Percentiles rank a stretch among this genome's conserved stretches.
These are phyloP conservation scores for Carapus acus DNA, from an alignment of 2,797 vertebrate species.

Conservation along the genomic window DNA sequence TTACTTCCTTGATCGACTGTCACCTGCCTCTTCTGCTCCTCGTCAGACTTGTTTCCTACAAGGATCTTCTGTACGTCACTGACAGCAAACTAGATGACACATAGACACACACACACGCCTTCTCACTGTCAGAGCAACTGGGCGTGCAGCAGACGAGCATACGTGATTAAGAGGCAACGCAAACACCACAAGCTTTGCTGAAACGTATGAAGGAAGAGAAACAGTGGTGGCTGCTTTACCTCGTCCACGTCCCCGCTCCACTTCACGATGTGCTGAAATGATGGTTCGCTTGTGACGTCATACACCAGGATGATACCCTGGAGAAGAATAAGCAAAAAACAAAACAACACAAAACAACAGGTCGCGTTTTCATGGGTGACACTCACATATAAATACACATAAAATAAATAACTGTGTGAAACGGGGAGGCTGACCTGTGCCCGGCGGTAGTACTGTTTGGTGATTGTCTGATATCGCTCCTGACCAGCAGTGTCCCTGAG, in stretches of 20 bases:
- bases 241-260: conserved; percentile 94
- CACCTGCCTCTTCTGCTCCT: conserved; percentile 82
- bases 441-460: conserved; percentile 92
- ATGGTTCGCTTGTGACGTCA: conserved; percentile 82
- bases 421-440: conserved; percentile 77
- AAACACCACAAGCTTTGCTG: conserved; percentile 8
- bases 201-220: neutral
- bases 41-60: conserved; percentile 89
- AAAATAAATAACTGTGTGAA: neutral
- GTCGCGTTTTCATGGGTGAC: neutral
- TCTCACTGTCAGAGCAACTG: conserved; percentile 4
- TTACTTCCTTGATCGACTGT: conserved; percentile 82
- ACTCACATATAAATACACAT: neutral
- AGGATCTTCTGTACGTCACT: conserved; percentile 85
- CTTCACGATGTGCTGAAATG: conserved; percentile 91
- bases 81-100: conserved; percentile 71
- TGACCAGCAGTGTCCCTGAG: conserved; percentile 95
- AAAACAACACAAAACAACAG: no score
- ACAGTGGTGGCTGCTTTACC: conserved; percentile 62
- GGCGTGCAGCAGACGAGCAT: neutral
- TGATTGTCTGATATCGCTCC: conserved; percentile 93
- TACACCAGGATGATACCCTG: conserved; percentile 92
- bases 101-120: conserved; percentile 2
- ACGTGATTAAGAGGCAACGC: neutral
- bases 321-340: conserved; percentile 13